Base-by-base conservation (phyloP, 2,113 vertebrate genomes). In the Motacilla tschutschensis region DNA sequence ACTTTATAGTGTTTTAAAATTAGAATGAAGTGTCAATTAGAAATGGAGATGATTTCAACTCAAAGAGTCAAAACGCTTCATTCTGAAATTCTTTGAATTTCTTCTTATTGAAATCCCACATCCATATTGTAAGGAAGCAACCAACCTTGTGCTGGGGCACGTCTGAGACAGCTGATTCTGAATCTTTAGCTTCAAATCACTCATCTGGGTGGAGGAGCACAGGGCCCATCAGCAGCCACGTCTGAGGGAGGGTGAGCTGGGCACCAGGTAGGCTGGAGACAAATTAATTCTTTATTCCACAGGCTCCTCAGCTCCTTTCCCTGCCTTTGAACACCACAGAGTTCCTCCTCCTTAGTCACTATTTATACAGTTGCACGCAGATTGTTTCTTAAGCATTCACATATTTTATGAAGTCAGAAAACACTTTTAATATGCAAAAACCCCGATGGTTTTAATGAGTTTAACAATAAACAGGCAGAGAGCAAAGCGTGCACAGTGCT, bases 401-500 rank as follows among this genome's bases (percentile, higher is more conserved):
- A 77, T 87, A 63, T 74, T 94, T 90, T 73, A 66, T 48, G 47
- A 84, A 88, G 81, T 29, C 74, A 83, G 72, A 41, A 79, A 75
- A 66, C 76, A 36, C 79, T 92, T 91, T 54, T 51, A 66, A 93
- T 79, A 85, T 66, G 81, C 78, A 79, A 80, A 78, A 86, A 2
- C 12, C 83, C 76, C 4, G 47, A 69, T 90, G 91, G 53, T 93
- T 94, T 88, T 79, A 82, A 92, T 90, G 92, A 92, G 62, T 75
- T 75, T 75, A 91, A 92, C 83, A 91, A 89, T 74, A 74, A 93
- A 66, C 80, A 89, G 88, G 90, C 90, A 83, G 77, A 64, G 38
- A 71, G 74, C 33, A 5, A 75, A 83, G 80, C 7, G 6, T 67
- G 65, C 57, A 2, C 4, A 44, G 85, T 53, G 60, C 73, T 63